These are phyloP conservation scores for Yponomeuta sedellus DNA, from an alignment of 2,888 invertebrate genomes.

Conservation along the genomic window DNA sequence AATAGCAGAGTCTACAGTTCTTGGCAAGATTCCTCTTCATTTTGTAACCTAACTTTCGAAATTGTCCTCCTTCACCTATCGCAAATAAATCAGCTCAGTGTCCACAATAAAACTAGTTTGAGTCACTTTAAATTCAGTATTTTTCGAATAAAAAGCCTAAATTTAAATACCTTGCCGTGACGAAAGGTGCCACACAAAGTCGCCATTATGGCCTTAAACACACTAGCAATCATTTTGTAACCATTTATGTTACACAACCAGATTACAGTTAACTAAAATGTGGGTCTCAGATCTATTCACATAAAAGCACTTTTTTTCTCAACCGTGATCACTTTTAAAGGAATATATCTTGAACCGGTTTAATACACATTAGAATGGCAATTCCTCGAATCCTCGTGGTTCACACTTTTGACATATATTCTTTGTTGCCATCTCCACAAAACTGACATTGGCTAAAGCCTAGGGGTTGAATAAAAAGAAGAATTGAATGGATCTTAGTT, in stretches of 20 bases:
- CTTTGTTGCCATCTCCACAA: no score
- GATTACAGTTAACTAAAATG: neutral
- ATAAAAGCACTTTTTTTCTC: no score
- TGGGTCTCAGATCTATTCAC: neutral
- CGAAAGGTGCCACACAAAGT: neutral
- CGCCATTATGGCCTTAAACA: neutral
- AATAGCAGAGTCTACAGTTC: neutral
- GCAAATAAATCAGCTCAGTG: neutral
- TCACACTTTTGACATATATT: no score
- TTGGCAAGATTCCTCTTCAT: neutral
- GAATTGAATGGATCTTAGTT: no score
- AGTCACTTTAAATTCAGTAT: neutral
- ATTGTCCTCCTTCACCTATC: neutral
- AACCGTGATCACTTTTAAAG: no score
- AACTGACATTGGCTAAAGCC: no score
- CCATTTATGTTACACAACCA: neutral
- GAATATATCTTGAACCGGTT: no score
- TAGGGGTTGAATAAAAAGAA: no score
- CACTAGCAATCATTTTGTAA: neutral
- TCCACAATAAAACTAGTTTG: neutral
- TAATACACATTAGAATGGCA: no score
- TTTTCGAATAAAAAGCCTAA: neutral
- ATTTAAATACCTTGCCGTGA: neutral
- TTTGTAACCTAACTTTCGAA: neutral
- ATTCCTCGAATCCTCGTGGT: no score